A percentile compares a stretch with the other conserved stretches of the same genome.
phyloP scores from a whole-genome alignment of 1,140 invertebrate species.

The Drosophila murphyi region DNA sequence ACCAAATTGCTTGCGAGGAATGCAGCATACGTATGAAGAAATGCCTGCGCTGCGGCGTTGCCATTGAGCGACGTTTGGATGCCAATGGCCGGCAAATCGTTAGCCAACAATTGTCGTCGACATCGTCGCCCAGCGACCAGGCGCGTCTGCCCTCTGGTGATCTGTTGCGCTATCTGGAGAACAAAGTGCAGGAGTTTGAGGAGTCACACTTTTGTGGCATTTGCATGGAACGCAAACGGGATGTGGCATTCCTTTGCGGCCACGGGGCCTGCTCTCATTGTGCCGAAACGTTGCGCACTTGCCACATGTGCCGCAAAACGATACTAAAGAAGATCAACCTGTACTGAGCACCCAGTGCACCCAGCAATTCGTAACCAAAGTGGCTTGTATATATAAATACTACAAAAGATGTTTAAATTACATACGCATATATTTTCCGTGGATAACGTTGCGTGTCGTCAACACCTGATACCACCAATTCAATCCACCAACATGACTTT shows the following conservation, averaged over 20 bases:
- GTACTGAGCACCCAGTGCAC: constrained; percentile 85
- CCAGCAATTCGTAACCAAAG: constrained; percentile 68
- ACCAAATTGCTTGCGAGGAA: constrained; percentile 90
- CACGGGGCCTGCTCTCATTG: constrained; percentile 94
- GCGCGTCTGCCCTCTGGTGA: constrained; percentile 86
- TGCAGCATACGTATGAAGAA: constrained; percentile 93
- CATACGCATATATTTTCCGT: constrained; percentile 17
- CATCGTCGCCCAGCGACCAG: constrained; percentile 74
- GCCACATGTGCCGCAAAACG: constrained; percentile 96
- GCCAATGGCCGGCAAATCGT: constrained; percentile 54
- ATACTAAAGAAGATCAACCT: constrained; percentile 95
- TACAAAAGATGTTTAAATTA: constrained; percentile 29
- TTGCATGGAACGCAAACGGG: constrained; percentile 91
- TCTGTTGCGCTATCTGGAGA: constrained; percentile 91
- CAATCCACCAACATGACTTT: neutral
- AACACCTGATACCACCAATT: constrained; percentile 16
- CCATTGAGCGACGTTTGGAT: constrained; percentile 86
- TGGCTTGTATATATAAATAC: constrained; percentile 80
- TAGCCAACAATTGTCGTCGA: constrained; percentile 49
- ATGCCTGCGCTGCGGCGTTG: constrained; percentile 89
- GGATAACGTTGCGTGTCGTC: constrained; percentile 7
- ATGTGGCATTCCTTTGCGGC: constrained; percentile 95
- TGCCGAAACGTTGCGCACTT: constrained; percentile 91
- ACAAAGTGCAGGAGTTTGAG: constrained; percentile 94
- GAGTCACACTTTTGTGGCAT: constrained; percentile 92